A percentile compares a stretch with the other conserved stretches of the same genome.
Evolutionary conservation across 2,888 invertebrate species (phyloP).

Genomic region (Malacosoma neustria): DNA sequence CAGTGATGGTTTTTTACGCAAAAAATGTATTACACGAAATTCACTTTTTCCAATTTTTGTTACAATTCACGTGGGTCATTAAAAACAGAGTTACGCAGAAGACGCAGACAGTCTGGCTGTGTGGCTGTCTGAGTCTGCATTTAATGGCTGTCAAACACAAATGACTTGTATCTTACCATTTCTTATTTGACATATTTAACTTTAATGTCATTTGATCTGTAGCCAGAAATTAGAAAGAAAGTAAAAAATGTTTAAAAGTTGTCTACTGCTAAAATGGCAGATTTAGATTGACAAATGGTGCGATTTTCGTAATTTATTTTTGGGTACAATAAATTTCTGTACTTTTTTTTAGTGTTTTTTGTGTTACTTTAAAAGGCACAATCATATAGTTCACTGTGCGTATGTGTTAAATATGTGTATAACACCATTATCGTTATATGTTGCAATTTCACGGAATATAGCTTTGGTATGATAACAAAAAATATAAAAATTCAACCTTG

Average conservation of each 20-base stretch:
- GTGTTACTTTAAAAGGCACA: constrained; percentile 24
- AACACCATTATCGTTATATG: constrained; percentile 24
- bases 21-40: too few species aligned
- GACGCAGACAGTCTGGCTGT: too few species aligned
- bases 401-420: constrained; percentile 17
- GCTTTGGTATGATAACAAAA: constrained; percentile 71
- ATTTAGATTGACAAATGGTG: constrained; percentile 61
- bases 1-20: too few species aligned
- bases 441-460: constrained; percentile 54
- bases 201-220: not conserved
- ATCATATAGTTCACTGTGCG: constrained; percentile 14
- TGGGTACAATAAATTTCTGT: constrained; percentile 45
- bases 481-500: constrained; percentile 64
- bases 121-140: too few species aligned
- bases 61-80: too few species aligned
- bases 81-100: too few species aligned
- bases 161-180: too few species aligned
- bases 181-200: too few species aligned
- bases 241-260: constrained; percentile 18
- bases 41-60: too few species aligned
- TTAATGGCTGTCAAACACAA: too few species aligned
- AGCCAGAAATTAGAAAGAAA: constrained; percentile 1
- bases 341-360: constrained; percentile 30
- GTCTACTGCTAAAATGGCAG: constrained; percentile 68
- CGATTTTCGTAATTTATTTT: constrained; percentile 67